phyloP scores from a whole-genome alignment of 2,797 vertebrate species.

The Enoplosus armatus region DNA sequence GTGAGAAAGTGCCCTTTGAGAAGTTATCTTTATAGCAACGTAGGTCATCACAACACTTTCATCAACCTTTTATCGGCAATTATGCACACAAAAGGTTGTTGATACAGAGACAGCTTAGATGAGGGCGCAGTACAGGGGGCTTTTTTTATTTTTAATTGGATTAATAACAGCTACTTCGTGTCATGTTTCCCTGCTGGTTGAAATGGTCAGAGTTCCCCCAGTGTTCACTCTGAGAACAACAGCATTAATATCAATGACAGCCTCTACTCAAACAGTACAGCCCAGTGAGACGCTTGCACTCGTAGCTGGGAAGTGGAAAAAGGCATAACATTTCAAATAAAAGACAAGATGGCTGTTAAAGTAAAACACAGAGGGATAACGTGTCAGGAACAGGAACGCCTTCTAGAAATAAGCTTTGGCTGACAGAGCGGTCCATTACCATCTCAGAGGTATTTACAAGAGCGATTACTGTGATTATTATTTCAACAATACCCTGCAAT shows the following conservation, averaged over 20 bases:
- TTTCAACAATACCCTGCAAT: slow-evolving; percentile 88
- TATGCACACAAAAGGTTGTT: slow-evolving; percentile 64
- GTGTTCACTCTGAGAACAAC: slow-evolving; percentile 42
- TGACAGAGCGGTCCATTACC: slow-evolving; percentile 75
- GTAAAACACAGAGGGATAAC: slow-evolving; percentile 75
- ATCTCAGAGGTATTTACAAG: slow-evolving; percentile 86
- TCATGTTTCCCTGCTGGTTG: slow-evolving; percentile 30
- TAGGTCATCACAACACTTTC: slow-evolving; percentile 61
- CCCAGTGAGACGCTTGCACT: slow-evolving; percentile 24
- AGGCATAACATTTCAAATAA: slow-evolving; percentile 66
- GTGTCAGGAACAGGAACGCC: slow-evolving; percentile 73
- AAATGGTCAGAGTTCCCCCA: slow-evolving; percentile 37
- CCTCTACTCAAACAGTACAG: slow-evolving; percentile 27
- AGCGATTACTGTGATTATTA: slow-evolving; percentile 88
- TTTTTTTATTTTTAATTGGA: slow-evolving; percentile 29
- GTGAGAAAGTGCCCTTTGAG: slow-evolving; percentile 75
- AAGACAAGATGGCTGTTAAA: slow-evolving; percentile 63
- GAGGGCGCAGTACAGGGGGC: slow-evolving; percentile 15
- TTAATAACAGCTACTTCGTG: slow-evolving; percentile 43
- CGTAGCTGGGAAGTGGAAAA: slow-evolving; percentile 57
- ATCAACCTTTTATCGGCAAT: slow-evolving; percentile 62
- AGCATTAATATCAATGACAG: slow-evolving; percentile 3
- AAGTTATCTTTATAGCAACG: slow-evolving; percentile 52
- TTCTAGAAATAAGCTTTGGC: slow-evolving; percentile 76
- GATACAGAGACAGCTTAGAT: slow-evolving; percentile 36